phyloP scores from a whole-genome alignment of 2,113 vertebrate species.

The Microtus ochrogaster region DNA sequence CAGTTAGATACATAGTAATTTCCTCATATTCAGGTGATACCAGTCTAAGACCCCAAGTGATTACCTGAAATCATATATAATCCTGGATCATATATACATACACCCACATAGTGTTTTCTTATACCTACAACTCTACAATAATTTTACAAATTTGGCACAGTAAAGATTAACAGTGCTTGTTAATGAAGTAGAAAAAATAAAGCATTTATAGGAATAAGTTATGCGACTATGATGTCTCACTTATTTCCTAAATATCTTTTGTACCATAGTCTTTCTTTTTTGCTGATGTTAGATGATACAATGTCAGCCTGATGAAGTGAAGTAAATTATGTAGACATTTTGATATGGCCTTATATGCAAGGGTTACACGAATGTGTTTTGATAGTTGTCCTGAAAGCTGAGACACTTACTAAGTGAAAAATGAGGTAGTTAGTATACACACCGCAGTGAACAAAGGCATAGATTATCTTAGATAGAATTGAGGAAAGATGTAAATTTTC shows the following conservation, averaged over 20 bases:
- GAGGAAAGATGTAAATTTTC: neutral
- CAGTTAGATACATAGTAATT: neutral
- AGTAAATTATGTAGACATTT: neutral
- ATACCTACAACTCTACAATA: neutral
- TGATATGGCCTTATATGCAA: neutral
- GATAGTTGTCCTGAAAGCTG: neutral
- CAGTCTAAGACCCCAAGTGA: neutral
- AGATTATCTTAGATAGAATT: neutral
- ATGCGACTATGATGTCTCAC: neutral
- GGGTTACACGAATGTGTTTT: neutral
- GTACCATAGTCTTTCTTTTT: neutral
- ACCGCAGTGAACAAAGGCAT: neutral
- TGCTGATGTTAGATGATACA: neutral
- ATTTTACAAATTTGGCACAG: neutral
- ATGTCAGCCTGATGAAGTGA: neutral
- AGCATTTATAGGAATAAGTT: neutral
- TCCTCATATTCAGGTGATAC: neutral
- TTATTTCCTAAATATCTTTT: neutral
- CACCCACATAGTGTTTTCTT: neutral
- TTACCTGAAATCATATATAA: neutral
- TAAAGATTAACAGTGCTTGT: neutral
- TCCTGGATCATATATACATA: neutral
- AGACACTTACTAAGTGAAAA: neutral
- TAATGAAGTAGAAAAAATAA: neutral
- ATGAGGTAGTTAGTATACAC: neutral